phyloP scores from a whole-genome alignment of 2,113 vertebrate genomes.

The Kobus ellipsiprymnus region DNA sequence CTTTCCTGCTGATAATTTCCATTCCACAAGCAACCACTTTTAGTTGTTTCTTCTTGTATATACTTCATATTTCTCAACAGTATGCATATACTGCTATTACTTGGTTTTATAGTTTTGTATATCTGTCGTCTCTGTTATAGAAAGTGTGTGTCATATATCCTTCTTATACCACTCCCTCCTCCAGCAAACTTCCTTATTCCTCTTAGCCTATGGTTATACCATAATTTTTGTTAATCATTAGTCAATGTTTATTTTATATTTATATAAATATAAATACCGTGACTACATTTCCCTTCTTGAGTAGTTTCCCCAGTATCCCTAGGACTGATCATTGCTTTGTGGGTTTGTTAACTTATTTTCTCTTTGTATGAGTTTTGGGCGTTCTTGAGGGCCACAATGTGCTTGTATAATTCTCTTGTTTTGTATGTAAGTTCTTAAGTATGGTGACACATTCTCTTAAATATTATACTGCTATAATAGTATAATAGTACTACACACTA shows the following conservation, averaged over 20 bases:
- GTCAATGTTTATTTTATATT: slow-evolving; percentile 19
- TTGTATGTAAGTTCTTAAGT: background rate
- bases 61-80: background rate
- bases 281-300: background rate
- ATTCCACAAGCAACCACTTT: background rate
- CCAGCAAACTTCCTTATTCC: background rate
- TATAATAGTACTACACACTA: background rate
- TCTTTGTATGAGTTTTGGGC: background rate
- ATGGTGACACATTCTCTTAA: background rate
- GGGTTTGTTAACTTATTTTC: background rate
- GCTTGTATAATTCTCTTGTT: background rate
- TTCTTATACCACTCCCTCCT: background rate
- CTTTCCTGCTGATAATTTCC: background rate
- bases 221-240: background rate
- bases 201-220: background rate
- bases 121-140: background rate
- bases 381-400: background rate
- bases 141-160: background rate
- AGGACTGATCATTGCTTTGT: background rate
- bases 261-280: background rate
- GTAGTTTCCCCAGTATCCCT: background rate
- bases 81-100: background rate
- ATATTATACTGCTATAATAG: background rate
- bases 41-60: background rate
- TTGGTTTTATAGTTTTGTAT: background rate